Evolutionary conservation across 2,888 invertebrate genomes (phyloP).

Genomic region (Orchesella flavescens): DNA sequence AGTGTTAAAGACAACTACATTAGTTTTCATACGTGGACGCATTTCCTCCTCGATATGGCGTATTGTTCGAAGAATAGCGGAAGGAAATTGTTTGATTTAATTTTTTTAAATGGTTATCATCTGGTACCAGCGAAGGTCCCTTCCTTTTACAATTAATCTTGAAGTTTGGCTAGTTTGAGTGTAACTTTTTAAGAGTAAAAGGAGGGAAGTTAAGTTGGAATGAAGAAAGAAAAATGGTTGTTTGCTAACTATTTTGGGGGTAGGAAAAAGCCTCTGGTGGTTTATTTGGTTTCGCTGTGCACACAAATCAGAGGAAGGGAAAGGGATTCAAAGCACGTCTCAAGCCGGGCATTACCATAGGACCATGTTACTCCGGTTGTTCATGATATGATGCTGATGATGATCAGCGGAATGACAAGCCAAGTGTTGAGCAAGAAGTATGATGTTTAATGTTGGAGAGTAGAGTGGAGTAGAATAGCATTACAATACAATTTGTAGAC

Average conservation of each 20-base stretch:
- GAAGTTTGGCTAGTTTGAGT: too few species aligned
- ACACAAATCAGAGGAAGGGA: background rate
- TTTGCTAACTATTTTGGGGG: background rate
- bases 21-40: too few species aligned
- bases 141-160: too few species aligned
- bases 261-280: background rate
- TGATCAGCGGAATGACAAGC: conserved; percentile 1
- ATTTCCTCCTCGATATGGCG: too few species aligned
- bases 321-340: background rate
- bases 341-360: background rate
- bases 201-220: background rate
- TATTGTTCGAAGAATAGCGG: too few species aligned
- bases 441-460: background rate
- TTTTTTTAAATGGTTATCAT: too few species aligned
- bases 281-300: background rate
- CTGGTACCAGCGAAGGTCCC: too few species aligned
- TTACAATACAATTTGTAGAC: conserved; percentile 8
- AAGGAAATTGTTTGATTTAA: too few species aligned
- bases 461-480: background rate
- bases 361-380: background rate
- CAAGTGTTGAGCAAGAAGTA: background rate
- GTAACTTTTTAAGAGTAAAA: too few species aligned
- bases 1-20: too few species aligned
- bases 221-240: conserved; percentile 9
- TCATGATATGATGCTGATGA: background rate